Conservation (phyloP, 2,113 vertebrate species). For the Cebus imitator region DNA sequence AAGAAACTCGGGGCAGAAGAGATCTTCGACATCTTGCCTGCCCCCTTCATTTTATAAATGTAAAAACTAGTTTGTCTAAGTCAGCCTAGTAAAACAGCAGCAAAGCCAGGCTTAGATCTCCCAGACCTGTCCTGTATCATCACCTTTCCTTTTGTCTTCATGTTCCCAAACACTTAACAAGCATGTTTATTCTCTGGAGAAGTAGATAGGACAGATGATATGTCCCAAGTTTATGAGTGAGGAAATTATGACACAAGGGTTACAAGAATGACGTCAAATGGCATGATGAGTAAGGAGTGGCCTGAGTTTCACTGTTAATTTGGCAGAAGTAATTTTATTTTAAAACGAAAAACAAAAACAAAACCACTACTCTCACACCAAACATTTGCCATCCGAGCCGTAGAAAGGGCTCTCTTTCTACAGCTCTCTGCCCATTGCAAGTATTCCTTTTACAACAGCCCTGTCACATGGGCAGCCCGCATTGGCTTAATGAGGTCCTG, state of each 20-base stretch:
- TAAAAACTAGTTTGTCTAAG: background rate
- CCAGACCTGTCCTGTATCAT: background rate
- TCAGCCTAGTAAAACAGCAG: background rate
- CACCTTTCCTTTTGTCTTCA: background rate
- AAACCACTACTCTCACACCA: background rate
- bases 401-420: background rate
- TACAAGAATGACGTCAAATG: background rate
- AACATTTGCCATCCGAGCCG: background rate
- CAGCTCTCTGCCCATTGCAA: no score
- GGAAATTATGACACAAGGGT: background rate
- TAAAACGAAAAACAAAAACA: background rate
- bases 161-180: constrained; percentile 54
- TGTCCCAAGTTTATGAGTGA: background rate
- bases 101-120: background rate
- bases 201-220: constrained; percentile 1
- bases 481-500: background rate
- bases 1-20: background rate
- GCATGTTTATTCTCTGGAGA: constrained; percentile 10
- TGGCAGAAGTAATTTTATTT: background rate
- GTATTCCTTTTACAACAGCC: background rate
- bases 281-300: background rate
- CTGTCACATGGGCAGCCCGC: background rate
- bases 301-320: background rate
- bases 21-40: background rate
- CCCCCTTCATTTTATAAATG: background rate